Conservation (phyloP, 1,140 invertebrate genomes). For the Sipha flava region DNA sequence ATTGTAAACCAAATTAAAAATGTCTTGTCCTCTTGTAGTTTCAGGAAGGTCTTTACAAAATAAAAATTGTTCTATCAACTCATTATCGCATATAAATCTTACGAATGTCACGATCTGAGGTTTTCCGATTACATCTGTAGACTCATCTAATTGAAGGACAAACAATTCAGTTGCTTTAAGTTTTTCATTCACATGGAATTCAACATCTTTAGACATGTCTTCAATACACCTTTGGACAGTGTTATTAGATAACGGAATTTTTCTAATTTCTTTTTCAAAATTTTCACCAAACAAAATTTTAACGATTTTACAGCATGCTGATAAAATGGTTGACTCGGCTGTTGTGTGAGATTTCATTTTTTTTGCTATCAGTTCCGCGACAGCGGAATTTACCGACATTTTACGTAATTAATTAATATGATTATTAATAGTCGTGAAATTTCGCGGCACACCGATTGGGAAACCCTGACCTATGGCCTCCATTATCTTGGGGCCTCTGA, state of each 20-base stretch:
- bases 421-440: no score
- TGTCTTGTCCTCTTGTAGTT: no score
- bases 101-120: no score
- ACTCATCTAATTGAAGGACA: neutral
- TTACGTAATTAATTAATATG: no score
- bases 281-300: constrained; percentile 40
- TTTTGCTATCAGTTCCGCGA: neutral
- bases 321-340: constrained; percentile 42
- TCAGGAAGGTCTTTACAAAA: no score
- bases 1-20: neutral
- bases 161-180: neutral
- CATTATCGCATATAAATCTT: no score
- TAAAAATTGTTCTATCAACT: no score
- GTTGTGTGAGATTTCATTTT: constrained; percentile 42
- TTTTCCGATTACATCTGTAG: neutral
- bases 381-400: no score
- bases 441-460: no score
- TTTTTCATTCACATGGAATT: neutral
- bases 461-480: no score
- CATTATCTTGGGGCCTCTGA: no score
- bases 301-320: constrained; percentile 40
- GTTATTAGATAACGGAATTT: constrained; percentile 39
- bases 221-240: constrained; percentile 38
- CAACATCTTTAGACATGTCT: constrained; percentile 38
- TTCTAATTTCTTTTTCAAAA: constrained; percentile 37